These are phyloP conservation scores for Nettapus auritus DNA, from an alignment of 2,113 vertebrate genomes.

Conservation along the genomic window DNA sequence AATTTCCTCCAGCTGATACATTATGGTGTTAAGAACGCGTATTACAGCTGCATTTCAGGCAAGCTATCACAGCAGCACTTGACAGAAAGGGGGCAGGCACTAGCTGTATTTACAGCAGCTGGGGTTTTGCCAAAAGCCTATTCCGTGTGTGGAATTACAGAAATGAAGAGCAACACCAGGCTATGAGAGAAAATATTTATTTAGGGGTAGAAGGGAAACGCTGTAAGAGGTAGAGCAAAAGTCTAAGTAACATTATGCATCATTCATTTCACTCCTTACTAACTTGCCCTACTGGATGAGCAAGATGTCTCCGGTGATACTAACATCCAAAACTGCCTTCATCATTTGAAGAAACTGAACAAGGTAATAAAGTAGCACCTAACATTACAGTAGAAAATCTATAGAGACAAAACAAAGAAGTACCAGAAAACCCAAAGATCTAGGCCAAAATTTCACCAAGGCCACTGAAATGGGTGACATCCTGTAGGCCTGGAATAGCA, in stretches of 20 bases:
- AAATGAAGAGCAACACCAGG: not conserved
- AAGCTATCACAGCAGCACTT: not conserved
- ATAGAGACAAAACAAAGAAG: not conserved
- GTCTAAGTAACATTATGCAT: not conserved
- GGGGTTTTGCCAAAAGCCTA: not conserved
- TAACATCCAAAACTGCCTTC: not conserved
- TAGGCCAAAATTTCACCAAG: not conserved
- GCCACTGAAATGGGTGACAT: not conserved
- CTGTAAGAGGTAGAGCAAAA: not conserved
- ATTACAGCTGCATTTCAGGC: not conserved
- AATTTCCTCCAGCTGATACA: not conserved
- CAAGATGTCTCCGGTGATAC: not conserved
- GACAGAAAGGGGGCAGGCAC: not conserved
- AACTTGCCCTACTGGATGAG: not conserved
- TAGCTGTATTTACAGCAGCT: not conserved
- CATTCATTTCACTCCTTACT: not conserved
- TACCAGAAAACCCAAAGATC: not conserved
- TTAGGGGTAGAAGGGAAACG: not conserved
- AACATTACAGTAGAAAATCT: not conserved
- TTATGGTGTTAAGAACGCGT: not conserved
- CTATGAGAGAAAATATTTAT: not conserved
- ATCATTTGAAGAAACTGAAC: not conserved
- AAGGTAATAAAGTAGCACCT: not conserved
- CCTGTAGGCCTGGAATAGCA: not conserved
- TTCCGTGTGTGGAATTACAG: not conserved